Base-by-base conservation (phyloP, 2,797 vertebrate genomes). In the Aldrovandia affinis region DNA sequence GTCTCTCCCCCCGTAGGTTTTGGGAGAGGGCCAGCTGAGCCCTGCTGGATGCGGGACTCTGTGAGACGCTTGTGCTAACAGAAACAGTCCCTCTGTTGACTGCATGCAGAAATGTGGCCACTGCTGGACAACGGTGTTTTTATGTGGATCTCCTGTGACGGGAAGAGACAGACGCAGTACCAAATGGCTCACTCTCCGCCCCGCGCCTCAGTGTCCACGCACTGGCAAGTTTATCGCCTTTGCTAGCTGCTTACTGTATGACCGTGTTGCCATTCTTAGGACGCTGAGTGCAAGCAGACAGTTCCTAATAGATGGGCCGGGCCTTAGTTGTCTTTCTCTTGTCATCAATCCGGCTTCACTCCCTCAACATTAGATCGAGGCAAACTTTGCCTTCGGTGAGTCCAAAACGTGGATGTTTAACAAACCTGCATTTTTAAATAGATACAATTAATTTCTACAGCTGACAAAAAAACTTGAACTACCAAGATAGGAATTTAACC, bases 251-350 rank as follows among this genome's bases (percentile, higher is more conserved):
- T 15, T 57, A 2, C 39, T 28, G 25, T 22, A 30, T n/a, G 75
- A 83, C 52, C 75, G 33, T 78, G n/a, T 61, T 10, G 6, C 82
- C 70, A 78, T 83, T 83, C 70, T 77, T 83, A 73, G 54, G 25
- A 18, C 14, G 30, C 20, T 20, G n/a, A 39, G 36, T 39, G 18
- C n/a, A 28, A 28, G 50, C 68, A 6, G 30, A 54, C 33, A 78
- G 68, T 25, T 20, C 52, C 15, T 2, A 18, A 70, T 39, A 18
- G 33, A 55, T 70, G 73, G 10, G 39, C 52, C n/a, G n/a, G 68
- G 33, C 57, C 39, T 30, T n/a, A n/a, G 75, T 61, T 77, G 50
- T 57, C 36, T 22, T 25, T 25, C 54, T 22, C 68, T 39, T 39
- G 65, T 36, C 33, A 20, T 70, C 47, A 50, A 12, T 6, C 47